Evolutionary conservation across 2,113 vertebrate species (phyloP).

Genomic region (Phyllostomus hastatus): DNA sequence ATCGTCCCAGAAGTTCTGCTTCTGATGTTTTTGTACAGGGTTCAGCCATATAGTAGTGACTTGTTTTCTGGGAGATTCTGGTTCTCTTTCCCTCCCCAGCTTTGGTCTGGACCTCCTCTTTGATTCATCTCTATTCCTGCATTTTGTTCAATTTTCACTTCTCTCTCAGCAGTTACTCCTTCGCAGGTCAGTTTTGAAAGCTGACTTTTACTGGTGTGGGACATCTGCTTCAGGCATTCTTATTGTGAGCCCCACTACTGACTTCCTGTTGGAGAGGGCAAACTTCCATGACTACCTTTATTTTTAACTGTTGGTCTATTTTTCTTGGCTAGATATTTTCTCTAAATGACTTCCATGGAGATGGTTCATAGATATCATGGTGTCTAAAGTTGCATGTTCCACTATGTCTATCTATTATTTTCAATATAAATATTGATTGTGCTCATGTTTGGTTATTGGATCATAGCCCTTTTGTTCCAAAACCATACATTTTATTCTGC

Average conservation of each 20-base stretch:
- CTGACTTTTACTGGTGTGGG: accelerated
- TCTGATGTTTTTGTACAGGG: neutral
- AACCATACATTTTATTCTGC: neutral
- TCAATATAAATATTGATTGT: neutral
- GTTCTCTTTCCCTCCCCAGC: neutral
- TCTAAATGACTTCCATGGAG: neutral
- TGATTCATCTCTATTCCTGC: neutral
- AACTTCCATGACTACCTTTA: neutral
- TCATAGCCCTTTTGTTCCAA: neutral
- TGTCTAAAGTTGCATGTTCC: neutral
- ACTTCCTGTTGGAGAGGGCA: neutral
- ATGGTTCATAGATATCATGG: neutral
- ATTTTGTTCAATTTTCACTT: neutral
- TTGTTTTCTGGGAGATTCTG: neutral
- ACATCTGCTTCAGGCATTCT: neutral
- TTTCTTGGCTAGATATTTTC: neutral
- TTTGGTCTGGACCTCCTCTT: neutral
- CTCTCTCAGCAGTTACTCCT: neutral
- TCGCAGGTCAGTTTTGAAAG: neutral
- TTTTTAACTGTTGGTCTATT: neutral
- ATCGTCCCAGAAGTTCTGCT: neutral
- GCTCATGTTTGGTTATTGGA: too few species aligned
- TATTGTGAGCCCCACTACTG: neutral
- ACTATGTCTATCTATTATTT: neutral
- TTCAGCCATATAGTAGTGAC: too few species aligned